phyloP scores from a whole-genome alignment of 2,113 vertebrate genomes.

The Bubalus kerabau region DNA sequence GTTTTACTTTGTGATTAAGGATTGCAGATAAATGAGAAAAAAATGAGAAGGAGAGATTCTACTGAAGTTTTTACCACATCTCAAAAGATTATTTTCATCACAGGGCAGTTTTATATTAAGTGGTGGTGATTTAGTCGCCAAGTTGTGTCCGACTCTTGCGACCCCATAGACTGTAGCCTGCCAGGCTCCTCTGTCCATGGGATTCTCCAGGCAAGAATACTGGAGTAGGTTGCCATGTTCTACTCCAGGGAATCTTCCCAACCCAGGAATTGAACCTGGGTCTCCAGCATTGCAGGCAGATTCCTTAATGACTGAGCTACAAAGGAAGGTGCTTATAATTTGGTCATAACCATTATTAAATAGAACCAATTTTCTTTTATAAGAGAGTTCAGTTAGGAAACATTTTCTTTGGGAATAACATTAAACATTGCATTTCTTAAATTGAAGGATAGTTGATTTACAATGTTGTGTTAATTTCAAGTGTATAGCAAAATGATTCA shows the following conservation, averaged over 20 bases:
- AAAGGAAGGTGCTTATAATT: neutral
- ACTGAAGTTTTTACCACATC: neutral
- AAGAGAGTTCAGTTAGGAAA: conserved; percentile 17
- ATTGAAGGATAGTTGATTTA: neutral
- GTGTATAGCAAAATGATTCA: neutral
- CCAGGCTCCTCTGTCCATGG: neutral
- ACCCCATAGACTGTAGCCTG: neutral
- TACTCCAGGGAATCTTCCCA: neutral
- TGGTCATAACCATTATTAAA: conserved; percentile 20
- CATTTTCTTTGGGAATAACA: conserved; percentile 28
- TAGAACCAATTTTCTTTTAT: neutral
- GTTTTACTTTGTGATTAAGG: conserved; percentile 13
- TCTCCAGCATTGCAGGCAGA: neutral
- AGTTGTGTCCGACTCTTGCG: neutral
- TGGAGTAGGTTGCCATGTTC: neutral
- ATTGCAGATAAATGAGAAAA: conserved; percentile 21
- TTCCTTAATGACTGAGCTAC: neutral
- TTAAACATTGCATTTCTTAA: neutral
- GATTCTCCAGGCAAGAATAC: neutral
- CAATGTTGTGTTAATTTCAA: neutral
- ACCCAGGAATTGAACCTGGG: neutral
- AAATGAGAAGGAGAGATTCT: neutral
- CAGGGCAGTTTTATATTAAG: conserved; percentile 16
- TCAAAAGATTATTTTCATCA: neutral
- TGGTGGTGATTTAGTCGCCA: neutral